Evolutionary conservation across 2,113 vertebrate species (phyloP), one percentile per base, ranked within the genome.

Genomic region (Anhinga rufa): DNA sequence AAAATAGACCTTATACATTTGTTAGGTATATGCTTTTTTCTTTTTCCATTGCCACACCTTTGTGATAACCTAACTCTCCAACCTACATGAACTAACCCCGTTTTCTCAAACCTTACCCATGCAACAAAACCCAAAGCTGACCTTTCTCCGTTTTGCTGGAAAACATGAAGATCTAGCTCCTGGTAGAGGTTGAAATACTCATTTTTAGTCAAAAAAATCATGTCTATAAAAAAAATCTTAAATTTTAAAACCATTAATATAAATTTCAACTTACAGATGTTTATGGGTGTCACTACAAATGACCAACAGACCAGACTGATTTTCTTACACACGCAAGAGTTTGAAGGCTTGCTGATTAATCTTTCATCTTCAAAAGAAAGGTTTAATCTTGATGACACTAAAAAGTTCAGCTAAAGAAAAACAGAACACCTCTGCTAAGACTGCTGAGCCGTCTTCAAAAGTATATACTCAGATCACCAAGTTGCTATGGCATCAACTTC

Each of bases 401-500:
- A 80, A 40, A 92, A 66, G 61, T 82, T 93, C 88, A 77, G 95
- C 95, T 80, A 62, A 78, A 82, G 74, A 92, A 97, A 96, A 97
- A 32, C 79, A 82, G 89, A 82, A 86, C 70, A 82, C 49, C 91
- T 93, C 96, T 93, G 86, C 84, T 28, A 58, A 92, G 86, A 78
- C 61, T 93, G 92, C 93, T 92, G 26, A 89, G 96, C 72, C 95
- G 91, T 86, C 91, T 95, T 93, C 90, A 93, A 64, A 94, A 92
- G 57, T 26, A 68, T 75, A 88, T 58, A 93, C 86, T 95, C 79
- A 64, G 82, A 86, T 92, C 90, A 93, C 95, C 82, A 90, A 96
- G 92, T 94, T 97, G 97, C 96, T 86, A 96, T 96, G 95, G 96
- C 93, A 97, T 83, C 96, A 88, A 91, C 96, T 96, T 92, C 96